phyloP scores from a whole-genome alignment of 1,140 invertebrate genomes.

The Trachelipus rathkii region DNA sequence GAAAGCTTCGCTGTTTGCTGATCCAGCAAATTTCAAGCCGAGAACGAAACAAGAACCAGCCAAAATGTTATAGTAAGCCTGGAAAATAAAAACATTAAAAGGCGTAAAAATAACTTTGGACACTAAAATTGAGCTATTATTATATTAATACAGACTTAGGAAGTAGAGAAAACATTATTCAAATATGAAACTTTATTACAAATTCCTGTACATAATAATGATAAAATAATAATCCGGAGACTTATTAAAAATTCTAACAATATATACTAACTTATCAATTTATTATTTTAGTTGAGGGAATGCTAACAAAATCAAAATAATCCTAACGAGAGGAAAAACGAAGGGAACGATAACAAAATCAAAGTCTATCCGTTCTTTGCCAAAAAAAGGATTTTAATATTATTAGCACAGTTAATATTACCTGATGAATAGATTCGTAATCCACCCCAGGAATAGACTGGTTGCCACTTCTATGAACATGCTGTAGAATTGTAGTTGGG shows the following conservation, averaged over 20 bases:
- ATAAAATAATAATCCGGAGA: too few relatives aligned
- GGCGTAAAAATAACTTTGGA: not conserved
- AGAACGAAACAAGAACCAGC: slow-evolving; percentile 91
- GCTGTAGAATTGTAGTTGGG: slow-evolving; percentile 66
- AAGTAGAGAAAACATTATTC: slow-evolving; percentile 26
- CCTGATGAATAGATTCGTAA: slow-evolving; percentile 74
- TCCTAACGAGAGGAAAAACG: too few relatives aligned
- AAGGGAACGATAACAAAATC: too few relatives aligned
- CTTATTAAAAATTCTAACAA: too few relatives aligned
- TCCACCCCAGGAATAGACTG: slow-evolving; percentile 63
- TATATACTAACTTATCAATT: too few relatives aligned
- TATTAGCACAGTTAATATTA: slow-evolving; percentile 19
- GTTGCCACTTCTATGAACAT: slow-evolving; percentile 50
- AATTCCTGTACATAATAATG: too few relatives aligned
- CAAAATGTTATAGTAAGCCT: slow-evolving; percentile 93
- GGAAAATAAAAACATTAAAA: slow-evolving; percentile 58
- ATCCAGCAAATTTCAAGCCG: slow-evolving; percentile 88
- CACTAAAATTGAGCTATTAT: not conserved
- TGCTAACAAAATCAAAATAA: too few relatives aligned
- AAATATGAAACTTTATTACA: slow-evolving; percentile 16
- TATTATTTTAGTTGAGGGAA: too few relatives aligned
- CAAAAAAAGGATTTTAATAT: too few relatives aligned
- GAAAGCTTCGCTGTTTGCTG: slow-evolving; percentile 75
- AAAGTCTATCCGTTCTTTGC: too few relatives aligned
- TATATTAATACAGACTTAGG: not conserved